Evolutionary conservation across 2,888 invertebrate species (phyloP).

Genomic region (Anoplius nigerrimus): DNA sequence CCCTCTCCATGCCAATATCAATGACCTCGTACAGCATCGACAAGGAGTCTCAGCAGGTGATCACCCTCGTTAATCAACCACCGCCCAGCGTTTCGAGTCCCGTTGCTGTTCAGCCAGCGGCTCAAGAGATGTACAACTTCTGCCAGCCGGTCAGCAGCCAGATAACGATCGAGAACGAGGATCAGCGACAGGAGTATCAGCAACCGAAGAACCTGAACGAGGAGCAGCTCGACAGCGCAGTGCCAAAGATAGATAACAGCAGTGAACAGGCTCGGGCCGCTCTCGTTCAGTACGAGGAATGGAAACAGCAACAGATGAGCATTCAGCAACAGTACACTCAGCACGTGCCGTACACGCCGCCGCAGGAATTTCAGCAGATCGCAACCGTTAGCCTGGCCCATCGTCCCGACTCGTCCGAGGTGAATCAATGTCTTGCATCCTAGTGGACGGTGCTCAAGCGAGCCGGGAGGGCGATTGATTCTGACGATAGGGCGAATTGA

Average conservation of each 20-base stretch:
- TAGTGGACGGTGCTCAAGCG: slow-evolving; percentile 23
- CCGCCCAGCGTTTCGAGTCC: slow-evolving; percentile 67
- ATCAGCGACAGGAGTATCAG: slow-evolving; percentile 6
- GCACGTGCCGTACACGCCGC: slow-evolving; percentile 45
- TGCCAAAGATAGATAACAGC: slow-evolving; percentile 17
- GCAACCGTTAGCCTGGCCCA: slow-evolving; percentile 44
- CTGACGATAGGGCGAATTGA: background rate
- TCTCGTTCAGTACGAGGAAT: slow-evolving; percentile 35
- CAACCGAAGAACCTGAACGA: background rate
- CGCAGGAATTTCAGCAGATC: slow-evolving; percentile 39
- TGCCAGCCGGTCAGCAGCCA: slow-evolving; percentile 34
- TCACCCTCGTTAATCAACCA: slow-evolving; percentile 64
- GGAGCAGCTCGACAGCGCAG: slow-evolving; percentile 16
- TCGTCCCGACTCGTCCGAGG: slow-evolving; percentile 50
- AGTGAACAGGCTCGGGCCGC: slow-evolving; percentile 18
- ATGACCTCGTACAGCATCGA: slow-evolving; percentile 43
- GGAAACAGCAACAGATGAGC: slow-evolving; percentile 31
- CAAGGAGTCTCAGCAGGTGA: slow-evolving; percentile 61
- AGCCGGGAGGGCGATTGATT: slow-evolving; percentile 14
- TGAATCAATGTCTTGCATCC: slow-evolving; percentile 46
- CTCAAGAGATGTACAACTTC: slow-evolving; percentile 57
- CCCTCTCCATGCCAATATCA: slow-evolving; percentile 37
- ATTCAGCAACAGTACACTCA: slow-evolving; percentile 41
- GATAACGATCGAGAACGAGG: background rate
- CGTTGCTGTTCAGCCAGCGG: slow-evolving; percentile 64